phyloP scores from a whole-genome alignment of 2,113 vertebrate genomes.

The Ictalurus punctatus region DNA sequence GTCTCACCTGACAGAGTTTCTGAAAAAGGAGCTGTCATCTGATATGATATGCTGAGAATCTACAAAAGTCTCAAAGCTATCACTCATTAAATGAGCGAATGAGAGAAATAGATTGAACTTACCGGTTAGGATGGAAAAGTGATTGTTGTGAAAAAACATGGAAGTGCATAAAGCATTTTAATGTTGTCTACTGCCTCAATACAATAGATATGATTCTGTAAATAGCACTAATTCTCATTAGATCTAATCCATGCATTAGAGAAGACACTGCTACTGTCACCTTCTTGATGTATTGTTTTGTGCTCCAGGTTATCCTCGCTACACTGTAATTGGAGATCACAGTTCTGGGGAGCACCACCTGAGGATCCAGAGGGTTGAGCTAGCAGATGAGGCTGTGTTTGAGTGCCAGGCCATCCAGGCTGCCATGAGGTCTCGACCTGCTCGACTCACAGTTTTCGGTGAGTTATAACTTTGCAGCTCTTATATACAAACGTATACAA shows the following conservation, averaged over 20 bases:
- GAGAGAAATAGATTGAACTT: not conserved
- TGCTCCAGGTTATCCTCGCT: constrained; percentile 89
- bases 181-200: not conserved
- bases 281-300: constrained; percentile 43
- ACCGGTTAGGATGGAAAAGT: not conserved
- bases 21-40: not conserved
- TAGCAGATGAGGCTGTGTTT: constrained; percentile 91
- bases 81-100: not conserved
- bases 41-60: not conserved
- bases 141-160: not conserved
- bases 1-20: not conserved
- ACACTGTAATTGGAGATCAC: constrained; percentile 93
- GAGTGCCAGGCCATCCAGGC: constrained; percentile 98
- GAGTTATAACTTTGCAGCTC: constrained; percentile 60
- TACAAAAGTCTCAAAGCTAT: not conserved
- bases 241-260: not conserved
- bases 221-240: not conserved
- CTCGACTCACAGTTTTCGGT: constrained; percentile 94
- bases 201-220: not conserved
- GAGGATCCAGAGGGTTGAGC: constrained; percentile 88
- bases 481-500: not conserved
- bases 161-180: not conserved
- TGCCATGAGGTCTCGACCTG: constrained; percentile 90
- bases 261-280: not conserved
- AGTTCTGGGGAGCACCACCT: constrained; percentile 91